Conservation (phyloP, 2,113 vertebrate genomes). For the Oceanodroma tethys region DNA sequence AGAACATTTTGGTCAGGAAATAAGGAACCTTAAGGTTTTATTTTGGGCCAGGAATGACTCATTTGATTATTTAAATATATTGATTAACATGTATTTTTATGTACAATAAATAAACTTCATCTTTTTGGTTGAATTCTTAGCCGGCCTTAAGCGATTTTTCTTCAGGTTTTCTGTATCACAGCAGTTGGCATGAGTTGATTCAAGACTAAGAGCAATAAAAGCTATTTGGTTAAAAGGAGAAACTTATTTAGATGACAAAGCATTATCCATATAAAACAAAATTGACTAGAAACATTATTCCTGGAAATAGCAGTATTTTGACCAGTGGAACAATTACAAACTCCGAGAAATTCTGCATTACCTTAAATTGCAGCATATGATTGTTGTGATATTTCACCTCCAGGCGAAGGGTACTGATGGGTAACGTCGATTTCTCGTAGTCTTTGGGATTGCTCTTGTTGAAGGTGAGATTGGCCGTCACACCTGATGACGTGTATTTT, state of each 20-base stretch:
- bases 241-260: not conserved
- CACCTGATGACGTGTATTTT: not conserved
- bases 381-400: slow-evolving; percentile 79
- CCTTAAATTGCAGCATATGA: slow-evolving; percentile 88
- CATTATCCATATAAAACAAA: no score
- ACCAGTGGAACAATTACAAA: not conserved
- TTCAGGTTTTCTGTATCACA: not conserved
- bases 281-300: not conserved
- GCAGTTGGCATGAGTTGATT: rapidly evolving
- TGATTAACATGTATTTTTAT: not conserved
- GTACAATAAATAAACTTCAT: rapidly evolving
- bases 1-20: not conserved
- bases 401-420: slow-evolving; percentile 76
- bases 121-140: not conserved
- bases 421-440: not conserved
- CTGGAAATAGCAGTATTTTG: not conserved
- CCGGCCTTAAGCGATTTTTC: not conserved
- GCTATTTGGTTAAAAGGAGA: not conserved
- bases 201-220: not conserved
- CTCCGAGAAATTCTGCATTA: not conserved
- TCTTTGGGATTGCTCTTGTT: not conserved
- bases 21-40: not conserved
- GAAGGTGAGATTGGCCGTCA: slow-evolving; percentile 66
- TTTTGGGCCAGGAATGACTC: not conserved
- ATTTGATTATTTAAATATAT: not conserved